Conservation (phyloP, 2,113 vertebrate species). For the Embiotoca jacksoni region DNA sequence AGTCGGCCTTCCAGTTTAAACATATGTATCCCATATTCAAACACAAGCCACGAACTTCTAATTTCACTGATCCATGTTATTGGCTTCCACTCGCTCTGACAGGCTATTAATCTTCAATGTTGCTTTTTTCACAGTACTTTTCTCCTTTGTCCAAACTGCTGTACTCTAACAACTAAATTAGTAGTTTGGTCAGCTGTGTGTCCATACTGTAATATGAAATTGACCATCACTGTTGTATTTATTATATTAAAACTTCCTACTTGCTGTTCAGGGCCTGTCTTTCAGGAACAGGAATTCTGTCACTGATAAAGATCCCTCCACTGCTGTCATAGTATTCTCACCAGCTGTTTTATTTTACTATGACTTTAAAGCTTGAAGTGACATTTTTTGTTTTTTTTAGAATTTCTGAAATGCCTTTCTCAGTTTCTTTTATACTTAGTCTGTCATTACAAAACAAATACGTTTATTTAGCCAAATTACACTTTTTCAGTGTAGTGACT, state of each 20-base stretch:
- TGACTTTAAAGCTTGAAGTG: no score
- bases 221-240: not conserved
- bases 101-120: conserved; percentile 82
- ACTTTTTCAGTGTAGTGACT: no score
- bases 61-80: conserved; percentile 86
- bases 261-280: not conserved
- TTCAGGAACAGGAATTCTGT: not conserved
- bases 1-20: conserved; percentile 64
- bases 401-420: no score
- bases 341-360: not conserved
- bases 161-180: conserved; percentile 66
- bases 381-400: no score
- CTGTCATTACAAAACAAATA: no score
- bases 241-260: not conserved
- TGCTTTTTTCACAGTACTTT: conserved; percentile 39
- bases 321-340: not conserved
- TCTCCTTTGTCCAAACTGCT: conserved; percentile 29
- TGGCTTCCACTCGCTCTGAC: conserved; percentile 79
- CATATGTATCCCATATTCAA: conserved; percentile 75
- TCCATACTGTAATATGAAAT: conserved; percentile 72
- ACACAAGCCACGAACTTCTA: conserved; percentile 76
- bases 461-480: no score
- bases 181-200: conserved; percentile 54
- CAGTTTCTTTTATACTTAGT: no score
- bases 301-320: not conserved